Evolutionary conservation across 2,797 vertebrate species (phyloP).

Genomic region (Sitta carolinensis): DNA sequence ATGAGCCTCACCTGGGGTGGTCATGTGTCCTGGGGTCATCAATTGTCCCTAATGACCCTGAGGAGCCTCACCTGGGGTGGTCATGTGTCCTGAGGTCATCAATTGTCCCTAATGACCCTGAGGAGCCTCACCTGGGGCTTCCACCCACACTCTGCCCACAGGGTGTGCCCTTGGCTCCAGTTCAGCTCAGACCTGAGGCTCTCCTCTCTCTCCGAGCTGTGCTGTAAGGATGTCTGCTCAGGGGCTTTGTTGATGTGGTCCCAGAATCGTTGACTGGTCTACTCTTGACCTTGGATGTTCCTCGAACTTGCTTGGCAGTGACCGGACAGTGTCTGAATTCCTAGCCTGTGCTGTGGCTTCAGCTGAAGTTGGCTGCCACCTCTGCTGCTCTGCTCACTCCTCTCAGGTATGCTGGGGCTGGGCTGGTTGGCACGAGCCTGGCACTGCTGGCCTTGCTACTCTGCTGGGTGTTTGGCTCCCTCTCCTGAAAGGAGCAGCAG

Average conservation of each 20-base stretch:
- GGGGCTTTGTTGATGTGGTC: not conserved
- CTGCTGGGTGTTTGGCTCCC: not conserved
- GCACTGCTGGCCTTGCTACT: not conserved
- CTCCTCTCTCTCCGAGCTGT: accelerated
- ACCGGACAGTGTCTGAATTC: not conserved
- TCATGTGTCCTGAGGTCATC: not conserved
- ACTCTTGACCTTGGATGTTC: not conserved
- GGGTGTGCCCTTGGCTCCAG: accelerated
- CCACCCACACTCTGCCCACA: not conserved
- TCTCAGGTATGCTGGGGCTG: not conserved
- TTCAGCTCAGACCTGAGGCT: not conserved
- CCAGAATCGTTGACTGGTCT: not conserved
- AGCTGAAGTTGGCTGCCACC: not conserved
- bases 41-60: not conserved
- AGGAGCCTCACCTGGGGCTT: not conserved
- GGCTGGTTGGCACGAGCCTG: not conserved
- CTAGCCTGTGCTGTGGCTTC: not conserved
- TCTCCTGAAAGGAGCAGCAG: not conserved
- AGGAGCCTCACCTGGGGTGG: not conserved
- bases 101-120: not conserved
- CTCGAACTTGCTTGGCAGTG: not conserved
- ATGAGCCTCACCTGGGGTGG: not conserved
- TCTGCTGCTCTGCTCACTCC: not conserved
- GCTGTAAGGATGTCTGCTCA: accelerated
- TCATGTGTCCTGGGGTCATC: not conserved